Base-by-base conservation (phyloP, 2,888 invertebrate species). In the Mesorhabditis sp. region DNA sequence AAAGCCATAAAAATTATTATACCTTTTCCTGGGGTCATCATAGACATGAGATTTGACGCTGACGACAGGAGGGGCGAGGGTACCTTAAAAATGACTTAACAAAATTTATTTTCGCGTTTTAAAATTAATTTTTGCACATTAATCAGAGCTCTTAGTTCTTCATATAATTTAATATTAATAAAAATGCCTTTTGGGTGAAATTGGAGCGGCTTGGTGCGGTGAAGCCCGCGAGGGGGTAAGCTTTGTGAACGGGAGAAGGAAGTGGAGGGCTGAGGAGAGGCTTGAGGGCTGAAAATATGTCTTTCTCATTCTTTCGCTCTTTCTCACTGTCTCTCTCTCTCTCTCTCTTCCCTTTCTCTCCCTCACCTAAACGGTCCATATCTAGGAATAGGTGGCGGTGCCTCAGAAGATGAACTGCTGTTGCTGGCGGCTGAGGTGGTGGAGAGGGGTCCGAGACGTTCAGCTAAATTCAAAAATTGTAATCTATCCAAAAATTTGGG, bases 401-500 rank as follows among this genome's bases (percentile, higher is more conserved):
- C 58, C 10, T 50, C 58, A n/a, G 58, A 50, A 10, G 58, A 50
- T 10, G 58, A 50, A 50, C 58, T 50, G n/a, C 58, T n/a, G 7
- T 2, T 13, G 58, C n/a, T 13, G 58, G n/a, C n/a, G 58, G 58
- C 28, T 28, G 28, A 28, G 28, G 28, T 28, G 28, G 28, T 28
- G 28, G 28, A 28, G 28, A 28, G 28, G 28, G 28, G 28, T 28
- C 28, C 28, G 28, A 28, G n/a, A 50, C 58, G 58, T 13, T 50
- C 58, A n/a, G 58, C 58, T 50, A n/a, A 50, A 50, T 50, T 50
- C 58, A n/a, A 50, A 50, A 13, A n/a, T 50, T 50, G 58, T 50
- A 13, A 13, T 50, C n/a, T 10, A 50, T 50, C 28, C 28, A 28
- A 28, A 28, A 28, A 28, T 28, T 28, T 28, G 28, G 28, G 28